phyloP scores from a whole-genome alignment of 2,113 vertebrate species.

The Chaetodon trifascialis region DNA sequence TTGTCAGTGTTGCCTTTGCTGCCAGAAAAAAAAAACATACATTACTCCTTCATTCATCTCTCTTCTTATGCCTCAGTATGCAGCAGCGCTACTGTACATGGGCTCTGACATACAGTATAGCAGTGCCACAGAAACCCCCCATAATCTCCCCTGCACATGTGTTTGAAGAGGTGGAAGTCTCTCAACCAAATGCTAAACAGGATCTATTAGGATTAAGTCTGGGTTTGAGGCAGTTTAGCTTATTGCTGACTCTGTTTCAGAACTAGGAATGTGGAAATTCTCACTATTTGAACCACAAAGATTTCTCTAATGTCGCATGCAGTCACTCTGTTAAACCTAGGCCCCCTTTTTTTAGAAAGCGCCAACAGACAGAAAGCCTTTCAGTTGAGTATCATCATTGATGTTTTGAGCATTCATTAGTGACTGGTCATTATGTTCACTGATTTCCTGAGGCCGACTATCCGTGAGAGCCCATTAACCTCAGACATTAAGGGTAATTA shows the following conservation, averaged over 20 bases:
- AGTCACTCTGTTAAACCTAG: slow-evolving; percentile 1
- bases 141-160: slow-evolving; percentile 72
- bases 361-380: slow-evolving; percentile 49
- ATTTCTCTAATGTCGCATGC: slow-evolving; percentile 16
- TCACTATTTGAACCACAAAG: slow-evolving; percentile 30
- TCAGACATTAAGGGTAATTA: slow-evolving; percentile 73
- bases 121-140: slow-evolving; percentile 60
- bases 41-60: slow-evolving; percentile 17
- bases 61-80: slow-evolving; percentile 13
- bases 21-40: slow-evolving; percentile 5
- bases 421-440: slow-evolving; percentile 82
- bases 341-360: background rate
- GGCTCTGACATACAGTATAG: slow-evolving; percentile 52
- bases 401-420: slow-evolving; percentile 83
- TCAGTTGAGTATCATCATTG: slow-evolving; percentile 68
- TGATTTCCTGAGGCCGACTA: slow-evolving; percentile 74
- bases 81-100: slow-evolving; percentile 31
- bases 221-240: slow-evolving; percentile 75
- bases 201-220: slow-evolving; percentile 82
- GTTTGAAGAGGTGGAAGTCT: slow-evolving; percentile 79
- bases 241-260: slow-evolving; percentile 73
- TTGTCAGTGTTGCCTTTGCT: slow-evolving; percentile 32
- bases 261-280: slow-evolving; percentile 50
- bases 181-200: slow-evolving; percentile 80
- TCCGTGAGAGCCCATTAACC: slow-evolving; percentile 76